Percentiles rank a stretch among this genome's conserved stretches.
Evolutionary conservation across 2,888 invertebrate species (phyloP).

Genomic region (Hemithea aestivaria): DNA sequence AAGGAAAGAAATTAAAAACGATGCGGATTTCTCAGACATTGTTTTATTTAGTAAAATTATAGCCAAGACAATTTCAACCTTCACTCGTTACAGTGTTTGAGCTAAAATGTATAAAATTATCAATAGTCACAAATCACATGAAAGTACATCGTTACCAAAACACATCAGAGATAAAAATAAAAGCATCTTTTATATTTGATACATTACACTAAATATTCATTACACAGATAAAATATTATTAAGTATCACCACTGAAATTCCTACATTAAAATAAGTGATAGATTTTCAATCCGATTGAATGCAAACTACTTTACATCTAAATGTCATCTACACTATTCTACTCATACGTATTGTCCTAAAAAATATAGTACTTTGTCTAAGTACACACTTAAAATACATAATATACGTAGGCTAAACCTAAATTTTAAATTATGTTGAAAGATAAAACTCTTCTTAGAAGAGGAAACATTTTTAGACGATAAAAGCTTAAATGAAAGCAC

Average conservation of each 20-base stretch:
- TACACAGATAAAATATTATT: conserved; percentile 57
- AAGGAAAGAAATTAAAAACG: too few species aligned
- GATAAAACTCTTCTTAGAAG: too few species aligned
- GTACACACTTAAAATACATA: conserved; percentile 31
- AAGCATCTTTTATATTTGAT: conserved; percentile 33
- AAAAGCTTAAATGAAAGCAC: too few species aligned
- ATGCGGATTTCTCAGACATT: conserved; percentile 48
- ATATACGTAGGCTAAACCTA: conserved; percentile 55
- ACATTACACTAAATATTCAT: conserved; percentile 47
- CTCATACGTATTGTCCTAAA: conserved; percentile 29
- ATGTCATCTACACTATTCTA: conserved; percentile 35
- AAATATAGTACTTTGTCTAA: conserved; percentile 29
- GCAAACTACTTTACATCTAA: conserved; percentile 20
- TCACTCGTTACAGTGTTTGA: conserved; percentile 49
- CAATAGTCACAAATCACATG: conserved; percentile 74
- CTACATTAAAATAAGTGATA: conserved; percentile 10
- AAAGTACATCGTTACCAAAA: conserved; percentile 44
- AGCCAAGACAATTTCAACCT: conserved; percentile 65
- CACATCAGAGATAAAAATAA: conserved; percentile 58
- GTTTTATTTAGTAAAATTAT: conserved; percentile 72
- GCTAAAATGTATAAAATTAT: conserved; percentile 72
- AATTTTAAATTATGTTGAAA: too few species aligned
- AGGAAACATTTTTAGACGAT: too few species aligned
- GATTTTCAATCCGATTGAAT: conserved; percentile 25
- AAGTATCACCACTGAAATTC: conserved; percentile 57